These are phyloP conservation scores for Forbesichthys agassizii DNA, from an alignment of 2,113 vertebrate species.

Conservation along the genomic window DNA sequence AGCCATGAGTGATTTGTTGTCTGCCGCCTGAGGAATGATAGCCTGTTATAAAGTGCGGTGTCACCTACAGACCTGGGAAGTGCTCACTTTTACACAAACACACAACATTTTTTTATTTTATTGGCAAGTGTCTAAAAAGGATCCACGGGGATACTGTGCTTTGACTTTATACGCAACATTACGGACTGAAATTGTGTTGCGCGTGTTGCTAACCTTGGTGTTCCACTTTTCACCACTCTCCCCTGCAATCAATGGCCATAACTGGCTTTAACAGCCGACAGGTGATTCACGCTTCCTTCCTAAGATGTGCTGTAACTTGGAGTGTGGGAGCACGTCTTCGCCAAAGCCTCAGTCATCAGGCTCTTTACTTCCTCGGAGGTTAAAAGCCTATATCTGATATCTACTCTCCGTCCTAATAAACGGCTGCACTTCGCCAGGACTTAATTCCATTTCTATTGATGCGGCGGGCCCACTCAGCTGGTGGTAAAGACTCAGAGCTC, in stretches of 20 bases:
- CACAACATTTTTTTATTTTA: neutral
- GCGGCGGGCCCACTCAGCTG: conserved; percentile 49
- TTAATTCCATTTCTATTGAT: conserved; percentile 72
- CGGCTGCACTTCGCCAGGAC: conserved; percentile 56
- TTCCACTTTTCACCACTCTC: neutral
- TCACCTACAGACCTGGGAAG: neutral
- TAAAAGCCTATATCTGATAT: conserved; percentile 64
- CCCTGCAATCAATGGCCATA: conserved; percentile 38
- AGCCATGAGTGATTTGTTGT: too few species aligned
- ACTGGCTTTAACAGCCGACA: conserved; percentile 19
- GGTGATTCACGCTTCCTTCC: conserved; percentile 26
- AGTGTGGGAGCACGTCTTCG: conserved; percentile 38
- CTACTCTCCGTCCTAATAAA: conserved; percentile 64
- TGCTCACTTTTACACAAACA: neutral
- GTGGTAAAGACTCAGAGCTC: conserved; percentile 64
- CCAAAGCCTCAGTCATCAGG: conserved; percentile 35
- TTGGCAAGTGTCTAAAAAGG: neutral
- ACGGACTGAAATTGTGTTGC: neutral
- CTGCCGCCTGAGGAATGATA: too few species aligned
- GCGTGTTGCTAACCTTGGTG: neutral
- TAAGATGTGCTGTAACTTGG: conserved; percentile 37
- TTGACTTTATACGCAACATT: neutral
- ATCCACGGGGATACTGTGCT: neutral
- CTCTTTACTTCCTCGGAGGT: conserved; percentile 56
- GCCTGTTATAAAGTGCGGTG: neutral